These are phyloP conservation scores for Morone chrysops DNA, from an alignment of 2,113 vertebrate species.

Conservation along the genomic window DNA sequence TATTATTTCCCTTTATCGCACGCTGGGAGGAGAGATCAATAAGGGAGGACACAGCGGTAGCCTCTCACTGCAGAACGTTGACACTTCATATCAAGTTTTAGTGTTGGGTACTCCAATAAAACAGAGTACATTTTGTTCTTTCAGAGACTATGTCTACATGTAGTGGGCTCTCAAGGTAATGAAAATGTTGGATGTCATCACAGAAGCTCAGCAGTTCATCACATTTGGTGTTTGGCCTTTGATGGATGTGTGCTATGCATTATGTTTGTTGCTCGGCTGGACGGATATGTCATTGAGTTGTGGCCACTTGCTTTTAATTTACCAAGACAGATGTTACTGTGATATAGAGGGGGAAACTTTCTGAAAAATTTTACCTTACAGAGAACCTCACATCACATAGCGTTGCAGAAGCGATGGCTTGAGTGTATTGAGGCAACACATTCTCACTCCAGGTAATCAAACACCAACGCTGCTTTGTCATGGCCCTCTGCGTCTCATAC, in stretches of 20 bases:
- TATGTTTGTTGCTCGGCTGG: not conserved
- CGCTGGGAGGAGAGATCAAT: constrained; percentile 45
- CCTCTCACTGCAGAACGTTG: not conserved
- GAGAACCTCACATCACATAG: not conserved
- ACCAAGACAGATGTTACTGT: not conserved
- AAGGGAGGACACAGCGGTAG: not conserved
- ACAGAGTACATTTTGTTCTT: not conserved
- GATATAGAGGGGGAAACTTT: not conserved
- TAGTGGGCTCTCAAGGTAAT: constrained; percentile 36
- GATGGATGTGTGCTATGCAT: constrained; percentile 24
- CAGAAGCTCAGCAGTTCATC: constrained; percentile 12
- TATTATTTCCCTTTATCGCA: constrained; percentile 57
- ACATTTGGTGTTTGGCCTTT: not conserved
- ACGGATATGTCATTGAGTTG: constrained; percentile 5
- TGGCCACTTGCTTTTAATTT: constrained; percentile 18
- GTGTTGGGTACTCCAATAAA: constrained; percentile 28
- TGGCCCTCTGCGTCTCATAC: no score
- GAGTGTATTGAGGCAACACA: no score
- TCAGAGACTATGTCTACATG: constrained; percentile 7
- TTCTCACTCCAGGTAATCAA: no score
- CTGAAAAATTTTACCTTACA: not conserved
- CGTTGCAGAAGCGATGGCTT: no score
- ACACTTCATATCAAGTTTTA: constrained; percentile 38
- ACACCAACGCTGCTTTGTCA: no score
- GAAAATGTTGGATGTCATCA: constrained; percentile 30